Base-by-base conservation (phyloP, 2,888 invertebrate species). In the Muschampia staudingeri region DNA sequence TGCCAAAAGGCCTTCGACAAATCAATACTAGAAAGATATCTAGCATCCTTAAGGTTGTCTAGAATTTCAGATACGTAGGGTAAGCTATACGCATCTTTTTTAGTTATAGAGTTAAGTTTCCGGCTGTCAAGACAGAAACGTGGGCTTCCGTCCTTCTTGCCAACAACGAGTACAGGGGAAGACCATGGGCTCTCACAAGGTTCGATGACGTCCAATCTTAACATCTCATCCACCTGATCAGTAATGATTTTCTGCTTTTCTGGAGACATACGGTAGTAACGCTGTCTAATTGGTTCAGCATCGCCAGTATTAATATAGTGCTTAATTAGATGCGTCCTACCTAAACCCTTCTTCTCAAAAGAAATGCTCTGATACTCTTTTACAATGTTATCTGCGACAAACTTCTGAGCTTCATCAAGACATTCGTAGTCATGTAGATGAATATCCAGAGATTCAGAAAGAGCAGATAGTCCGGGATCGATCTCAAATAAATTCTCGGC, bases 301-400 rank as follows among this genome's bases (percentile, higher is more conserved):
- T 88, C 82, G 0, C 88, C 89, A 4, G 89, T 90, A 76, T 89
- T 84, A 16, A 89, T 90, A 0, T 25, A 65, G 73, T 90, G 89
- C 1, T 61, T 72, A 14, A 88, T 80, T 8, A 89, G 72, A 42
- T 79, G 12, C 6, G 90, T 90, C n/a, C 81, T 37, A 40, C 88
- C 88, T 34, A 88, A 73, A n/a, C 88, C 88, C 48, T 76, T 82
- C 1, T 44, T 2, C 19, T 80, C 78, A 48, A 70, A 81, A 1
- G 84, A 87, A 34, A 88, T 88, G 14, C 76, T 25, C 2, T 83
- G 25, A 80, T 83, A 87, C 30, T 83, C 52, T 4, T 80, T 14
- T 16, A 86, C 72, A 0, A 86, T 19, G 1, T 83, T 56, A 56
- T 84, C 81, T 9, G 83, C 85, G 9, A 79, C 48, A 0, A 16